These are phyloP conservation scores for Coracias cyanogaster DNA, from an alignment of 2,797 vertebrate genomes.

Conservation along the genomic window DNA sequence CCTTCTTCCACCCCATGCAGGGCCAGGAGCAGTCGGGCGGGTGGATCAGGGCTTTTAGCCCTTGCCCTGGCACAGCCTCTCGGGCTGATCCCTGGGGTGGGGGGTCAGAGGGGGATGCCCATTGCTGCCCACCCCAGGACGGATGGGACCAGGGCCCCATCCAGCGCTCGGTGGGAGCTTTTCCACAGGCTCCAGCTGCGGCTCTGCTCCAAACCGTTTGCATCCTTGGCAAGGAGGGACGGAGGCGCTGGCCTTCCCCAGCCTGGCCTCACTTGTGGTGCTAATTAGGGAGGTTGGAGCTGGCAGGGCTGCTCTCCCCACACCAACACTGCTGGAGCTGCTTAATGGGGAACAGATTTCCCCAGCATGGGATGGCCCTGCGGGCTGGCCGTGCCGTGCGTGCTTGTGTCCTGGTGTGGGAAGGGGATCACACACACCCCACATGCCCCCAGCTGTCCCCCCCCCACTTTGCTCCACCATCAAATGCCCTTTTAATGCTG, in stretches of 20 bases:
- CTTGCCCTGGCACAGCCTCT: neutral
- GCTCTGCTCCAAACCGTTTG: neutral
- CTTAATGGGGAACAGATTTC: constrained; percentile 53
- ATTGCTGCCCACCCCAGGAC: accelerated
- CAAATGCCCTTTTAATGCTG: neutral
- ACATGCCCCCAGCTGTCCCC: accelerated
- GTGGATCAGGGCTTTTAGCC: accelerated
- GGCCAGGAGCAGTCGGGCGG: accelerated
- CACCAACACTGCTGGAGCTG: neutral
- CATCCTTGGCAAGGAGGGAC: constrained; percentile 31
- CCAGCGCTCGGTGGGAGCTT: neutral
- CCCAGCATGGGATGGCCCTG: neutral
- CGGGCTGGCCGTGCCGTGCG: neutral
- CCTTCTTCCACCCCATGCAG: neutral
- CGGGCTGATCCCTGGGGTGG: accelerated
- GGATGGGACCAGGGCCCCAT: accelerated
- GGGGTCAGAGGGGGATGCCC: neutral
- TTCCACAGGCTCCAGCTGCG: neutral
- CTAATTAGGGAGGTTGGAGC: constrained; percentile 40
- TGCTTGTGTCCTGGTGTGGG: accelerated
- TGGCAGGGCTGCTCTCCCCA: constrained; percentile 34
- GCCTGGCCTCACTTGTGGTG: constrained; percentile 42
- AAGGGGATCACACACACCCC: neutral
- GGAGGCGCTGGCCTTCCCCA: neutral
- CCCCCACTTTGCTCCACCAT: neutral